Evolutionary conservation across 1,140 invertebrate genomes (phyloP), one percentile per base, ranked within the genome.

Genomic region (Penaeus japonicus): DNA sequence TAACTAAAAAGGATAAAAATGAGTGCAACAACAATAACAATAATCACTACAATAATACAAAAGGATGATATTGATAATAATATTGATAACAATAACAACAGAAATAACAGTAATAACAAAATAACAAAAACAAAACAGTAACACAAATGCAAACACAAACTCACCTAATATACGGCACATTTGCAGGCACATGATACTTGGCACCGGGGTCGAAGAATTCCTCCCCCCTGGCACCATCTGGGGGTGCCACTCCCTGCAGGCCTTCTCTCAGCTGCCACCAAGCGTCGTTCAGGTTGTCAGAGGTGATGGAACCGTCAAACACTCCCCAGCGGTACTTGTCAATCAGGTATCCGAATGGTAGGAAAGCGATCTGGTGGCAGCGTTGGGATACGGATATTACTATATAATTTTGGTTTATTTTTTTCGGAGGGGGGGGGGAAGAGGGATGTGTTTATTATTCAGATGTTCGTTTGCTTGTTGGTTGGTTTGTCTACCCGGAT

Each of bases 241-340:
- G 96, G 0, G 97, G 95, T 91, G 95, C 95, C 20, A 98, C 93
- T 7, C 96, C 97, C 92, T 97, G 97, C 85, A 96, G 94, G 54
- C 95, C 93, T 90, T 96, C 94, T 73, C 92, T 91, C 30, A 92
- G 91, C 54, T 93, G 91, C 96, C 96, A 96, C 94, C 96, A 98
- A 81, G 95, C 94, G 89, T 95, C 96, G 91, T 97, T 98, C 92
- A 96, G 96, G 53, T 96, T 93, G 12, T 96, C 94, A 2, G 94
- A 92, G 0, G 93, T 93, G 0, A 95, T 95, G 90, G 95, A 94
- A 0, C 96, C 96, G 55, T 95, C 94, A 92, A 97, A 98, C 30
- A 98, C 94, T 39, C 95, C 95, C 95, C 97, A 98, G n/a, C 97
- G 94, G 94, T 96, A 99, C 89, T 95, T 93, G 92, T 98, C 97